Percentiles rank a stretch among this genome's conserved stretches.
Evolutionary conservation across 1,140 invertebrate genomes (phyloP).

Genomic region (Brachionus koreanus): DNA sequence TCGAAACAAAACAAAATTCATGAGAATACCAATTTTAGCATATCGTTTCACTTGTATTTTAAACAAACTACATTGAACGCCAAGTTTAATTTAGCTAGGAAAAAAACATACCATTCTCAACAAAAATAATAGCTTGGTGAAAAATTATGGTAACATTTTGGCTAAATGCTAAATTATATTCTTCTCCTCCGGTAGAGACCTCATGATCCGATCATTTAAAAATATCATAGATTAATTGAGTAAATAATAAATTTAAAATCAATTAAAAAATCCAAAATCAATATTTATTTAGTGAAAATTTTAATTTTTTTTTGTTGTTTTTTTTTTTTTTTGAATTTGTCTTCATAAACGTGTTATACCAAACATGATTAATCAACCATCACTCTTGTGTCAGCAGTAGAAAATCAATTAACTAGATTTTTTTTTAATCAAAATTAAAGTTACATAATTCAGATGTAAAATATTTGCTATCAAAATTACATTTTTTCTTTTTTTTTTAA

Average conservation of each 20-base stretch:
- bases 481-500: neutral
- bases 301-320: neutral
- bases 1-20: neutral
- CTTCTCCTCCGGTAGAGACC: neutral
- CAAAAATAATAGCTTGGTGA: neutral
- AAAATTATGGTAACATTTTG: neutral
- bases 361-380: neutral
- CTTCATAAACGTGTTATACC: neutral
- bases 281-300: neutral
- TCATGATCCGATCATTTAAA: neutral
- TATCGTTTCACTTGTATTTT: neutral
- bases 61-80: neutral
- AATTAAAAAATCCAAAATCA: neutral
- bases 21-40: conserved; percentile 34
- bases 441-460: neutral
- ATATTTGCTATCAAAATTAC: neutral
- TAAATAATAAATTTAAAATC: neutral
- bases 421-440: neutral
- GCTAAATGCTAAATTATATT: neutral
- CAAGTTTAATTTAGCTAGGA: neutral
- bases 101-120: neutral
- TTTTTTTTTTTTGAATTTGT: neutral
- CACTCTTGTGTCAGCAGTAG: neutral
- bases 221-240: neutral
- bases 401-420: neutral